phyloP scores from a whole-genome alignment of 37 sponge, comb jelly and placozoan genomes.

The Oopsacas minuta region DNA sequence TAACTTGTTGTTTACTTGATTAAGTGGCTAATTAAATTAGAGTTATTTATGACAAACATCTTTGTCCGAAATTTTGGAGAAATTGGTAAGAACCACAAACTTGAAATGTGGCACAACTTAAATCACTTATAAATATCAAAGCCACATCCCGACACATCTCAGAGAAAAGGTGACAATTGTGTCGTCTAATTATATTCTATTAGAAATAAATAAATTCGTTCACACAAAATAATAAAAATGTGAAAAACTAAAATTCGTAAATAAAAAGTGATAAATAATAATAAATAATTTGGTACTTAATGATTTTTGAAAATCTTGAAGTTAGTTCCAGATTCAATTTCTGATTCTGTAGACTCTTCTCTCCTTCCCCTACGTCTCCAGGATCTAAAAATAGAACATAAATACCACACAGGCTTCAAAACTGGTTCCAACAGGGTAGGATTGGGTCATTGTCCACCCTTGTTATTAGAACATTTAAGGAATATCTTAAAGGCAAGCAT shows the following conservation, averaged over 20 bases:
- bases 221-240: not conserved
- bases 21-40: not conserved
- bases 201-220: not conserved
- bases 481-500: no score
- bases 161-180: no score
- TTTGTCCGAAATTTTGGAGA: no score
- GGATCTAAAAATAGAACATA: conserved; percentile 16
- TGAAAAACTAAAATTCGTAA: not conserved
- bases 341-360: not conserved
- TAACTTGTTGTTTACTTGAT: not conserved
- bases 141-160: no score
- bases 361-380: not conserved
- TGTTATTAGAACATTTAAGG: no score
- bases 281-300: not conserved
- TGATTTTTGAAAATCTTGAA: conserved; percentile 17
- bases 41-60: no score
- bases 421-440: no score
- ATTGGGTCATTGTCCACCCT: no score
- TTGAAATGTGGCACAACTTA: no score
- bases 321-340: not conserved
- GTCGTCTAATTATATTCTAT: not conserved
- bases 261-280: not conserved
- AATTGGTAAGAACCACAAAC: no score
- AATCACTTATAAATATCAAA: no score
- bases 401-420: no score